phyloP scores from a whole-genome alignment of 2,888 invertebrate species.

The Beris morrisii region DNA sequence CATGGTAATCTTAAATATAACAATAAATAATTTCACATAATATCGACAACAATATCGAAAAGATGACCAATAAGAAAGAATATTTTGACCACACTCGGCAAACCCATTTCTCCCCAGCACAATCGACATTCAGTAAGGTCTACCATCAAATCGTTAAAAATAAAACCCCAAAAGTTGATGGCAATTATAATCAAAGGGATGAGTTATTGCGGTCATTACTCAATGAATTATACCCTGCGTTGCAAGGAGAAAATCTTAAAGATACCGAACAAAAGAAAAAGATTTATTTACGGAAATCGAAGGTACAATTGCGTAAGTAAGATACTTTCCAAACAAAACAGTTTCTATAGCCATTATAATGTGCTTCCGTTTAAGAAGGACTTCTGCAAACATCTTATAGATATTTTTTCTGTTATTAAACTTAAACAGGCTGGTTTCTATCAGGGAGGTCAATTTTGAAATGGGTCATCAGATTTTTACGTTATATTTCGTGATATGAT shows the following conservation, averaged over 20 bases:
- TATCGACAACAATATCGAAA: no score
- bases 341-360: slow-evolving; percentile 12
- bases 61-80: neutral
- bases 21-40: no score
- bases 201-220: slow-evolving; percentile 29
- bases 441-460: slow-evolving; percentile 17
- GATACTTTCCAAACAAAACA: no score
- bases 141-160: no score
- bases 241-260: neutral
- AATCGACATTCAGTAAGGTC: no score
- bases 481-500: no score
- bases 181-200: slow-evolving; percentile 22
- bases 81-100: neutral
- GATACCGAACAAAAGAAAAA: neutral
- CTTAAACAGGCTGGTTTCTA: slow-evolving; percentile 4
- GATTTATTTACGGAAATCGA: slow-evolving; percentile 32
- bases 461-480: no score
- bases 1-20: no score
- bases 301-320: slow-evolving; percentile 4
- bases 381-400: slow-evolving; percentile 7
- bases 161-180: neutral
- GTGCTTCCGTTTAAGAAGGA: slow-evolving; percentile 31
- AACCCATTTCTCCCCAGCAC: neutral
- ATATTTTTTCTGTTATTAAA: no score
- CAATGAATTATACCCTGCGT: neutral